These are phyloP conservation scores for Corythoichthys intestinalis DNA, from an alignment of 2,113 vertebrate genomes.

Conservation along the genomic window DNA sequence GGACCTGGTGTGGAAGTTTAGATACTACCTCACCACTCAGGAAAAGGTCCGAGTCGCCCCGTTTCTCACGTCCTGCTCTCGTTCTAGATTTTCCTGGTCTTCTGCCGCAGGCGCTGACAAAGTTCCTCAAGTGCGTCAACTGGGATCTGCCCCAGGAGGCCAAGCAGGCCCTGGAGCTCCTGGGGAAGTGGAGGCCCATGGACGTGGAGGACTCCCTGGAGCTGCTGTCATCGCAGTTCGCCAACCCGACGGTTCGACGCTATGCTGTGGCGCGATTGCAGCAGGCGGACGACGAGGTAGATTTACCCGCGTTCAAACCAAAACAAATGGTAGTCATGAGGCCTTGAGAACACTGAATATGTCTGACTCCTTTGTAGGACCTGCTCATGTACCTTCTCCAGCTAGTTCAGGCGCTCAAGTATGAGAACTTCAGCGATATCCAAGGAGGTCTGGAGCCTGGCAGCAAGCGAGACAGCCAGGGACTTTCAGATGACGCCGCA, in stretches of 20 bases:
- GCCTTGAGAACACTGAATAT: neutral
- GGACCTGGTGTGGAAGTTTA: conserved; percentile 98
- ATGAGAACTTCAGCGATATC: conserved; percentile 96
- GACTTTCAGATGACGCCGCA: conserved; percentile 79
- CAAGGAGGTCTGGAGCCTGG: conserved; percentile 87
- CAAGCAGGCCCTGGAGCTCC: conserved; percentile 91
- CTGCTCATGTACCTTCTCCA: conserved; percentile 97
- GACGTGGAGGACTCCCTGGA: conserved; percentile 98
- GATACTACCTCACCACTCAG: conserved; percentile 95
- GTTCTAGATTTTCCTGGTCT: neutral
- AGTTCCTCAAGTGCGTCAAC: conserved; percentile 98
- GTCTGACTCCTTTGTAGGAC: conserved; percentile 72
- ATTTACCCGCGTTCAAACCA: too few relatives aligned
- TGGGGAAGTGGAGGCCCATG: conserved; percentile 98
- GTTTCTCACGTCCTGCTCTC: too few relatives aligned
- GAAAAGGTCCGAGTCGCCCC: conserved; percentile 79
- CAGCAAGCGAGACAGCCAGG: conserved; percentile 86
- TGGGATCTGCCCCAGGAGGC: conserved; percentile 95
- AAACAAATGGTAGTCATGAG: too few relatives aligned
- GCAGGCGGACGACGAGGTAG: conserved; percentile 97
- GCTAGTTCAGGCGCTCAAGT: conserved; percentile 94
- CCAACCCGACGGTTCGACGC: conserved; percentile 88
- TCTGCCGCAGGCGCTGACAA: conserved; percentile 84
- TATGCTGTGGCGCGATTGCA: conserved; percentile 90
- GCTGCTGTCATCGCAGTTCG: conserved; percentile 91